Base-by-base conservation (phyloP, 2,113 vertebrate genomes). In the Nycticryphes semicollaris region DNA sequence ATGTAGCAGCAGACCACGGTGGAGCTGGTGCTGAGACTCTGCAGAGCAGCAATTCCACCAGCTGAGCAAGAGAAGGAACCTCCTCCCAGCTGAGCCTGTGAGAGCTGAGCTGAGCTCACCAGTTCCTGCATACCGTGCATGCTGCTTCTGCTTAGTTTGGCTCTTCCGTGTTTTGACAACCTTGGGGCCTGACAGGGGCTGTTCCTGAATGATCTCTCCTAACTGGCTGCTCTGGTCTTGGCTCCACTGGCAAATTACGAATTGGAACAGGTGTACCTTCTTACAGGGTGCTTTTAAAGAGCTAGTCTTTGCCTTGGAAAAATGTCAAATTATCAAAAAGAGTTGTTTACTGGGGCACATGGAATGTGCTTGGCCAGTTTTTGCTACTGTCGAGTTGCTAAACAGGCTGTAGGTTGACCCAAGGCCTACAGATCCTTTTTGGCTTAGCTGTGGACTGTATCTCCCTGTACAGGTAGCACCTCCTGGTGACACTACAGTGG, bases 11-110 rank as follows among this genome's bases (percentile, higher is more conserved):
- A 56, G 84, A 17, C 54, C 18, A 3, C 2, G 30, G 19, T 1
- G 0, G 28, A 12, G 22, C 0, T 48, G 37, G 23, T 31, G 51
- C 48, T 0, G 2, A 30, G 35, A 59, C 78, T 53, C 56, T 22
- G 64, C 33, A 11, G 9, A 33, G 57, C 70, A 90, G 57, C 70
- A 53, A 2, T 37, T 68, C 57, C 19, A 12, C 60, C 31, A 33
- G 1, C 2, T 4, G 41, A 75, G 79, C n/a, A 56, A 18, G 14
- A 51, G 59, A 31, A 64, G 51, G 60, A 86, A 27, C 72, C 28
- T 86, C 35, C 64, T 56, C 45, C 14, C 1, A 35, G 80, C 67
- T 1, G 4, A 90, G 93, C 83, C 86, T 88, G 67, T 35, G 54
- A 41, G 79, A 92, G 76, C 56, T 2, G 25, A 28, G 74, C 77